phyloP scores from a whole-genome alignment of 1,140 invertebrate species.

The Eufriesea mexicana region DNA sequence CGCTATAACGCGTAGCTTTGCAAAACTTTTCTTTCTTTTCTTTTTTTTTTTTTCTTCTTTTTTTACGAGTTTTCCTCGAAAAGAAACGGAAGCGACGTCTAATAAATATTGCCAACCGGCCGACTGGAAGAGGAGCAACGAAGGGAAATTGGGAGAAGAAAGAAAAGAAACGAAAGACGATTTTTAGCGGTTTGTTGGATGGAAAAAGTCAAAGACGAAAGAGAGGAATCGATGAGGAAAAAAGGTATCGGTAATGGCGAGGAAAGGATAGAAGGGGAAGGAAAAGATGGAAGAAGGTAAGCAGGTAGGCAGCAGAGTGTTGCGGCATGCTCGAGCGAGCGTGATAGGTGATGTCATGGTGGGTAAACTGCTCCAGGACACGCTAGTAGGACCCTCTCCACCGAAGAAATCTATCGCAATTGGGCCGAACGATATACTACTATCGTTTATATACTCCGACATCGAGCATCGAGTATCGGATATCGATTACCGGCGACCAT shows the following conservation, averaged over 20 bases:
- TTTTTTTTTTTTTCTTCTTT: too few relatives aligned
- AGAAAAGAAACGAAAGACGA: too few relatives aligned
- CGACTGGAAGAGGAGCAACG: too few relatives aligned
- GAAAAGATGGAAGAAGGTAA: constrained; percentile 3
- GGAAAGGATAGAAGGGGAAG: not conserved
- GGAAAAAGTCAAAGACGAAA: fast-evolving
- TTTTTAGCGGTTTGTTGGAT: not conserved
- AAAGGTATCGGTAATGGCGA: too few relatives aligned
- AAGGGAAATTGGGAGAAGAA: too few relatives aligned
- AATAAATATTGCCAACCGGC: too few relatives aligned
- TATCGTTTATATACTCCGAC: not conserved
- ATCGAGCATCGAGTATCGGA: not conserved
- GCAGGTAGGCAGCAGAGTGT: constrained; percentile 36
- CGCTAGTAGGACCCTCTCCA: constrained; percentile 1
- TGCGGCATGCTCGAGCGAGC: constrained; percentile 45
- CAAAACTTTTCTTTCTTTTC: too few relatives aligned
- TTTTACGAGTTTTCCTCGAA: not conserved
- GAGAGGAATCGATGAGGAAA: not conserved
- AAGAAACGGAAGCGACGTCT: too few relatives aligned
- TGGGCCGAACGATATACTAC: constrained; percentile 1
- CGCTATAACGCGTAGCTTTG: not conserved
- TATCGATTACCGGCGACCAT: constrained; percentile 1
- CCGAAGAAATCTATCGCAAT: constrained; percentile 32
- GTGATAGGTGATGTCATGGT: constrained; percentile 49
- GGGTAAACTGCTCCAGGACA: constrained; percentile 39